Percentiles rank a stretch among this genome's conserved stretches.
These are phyloP conservation scores for Hydriomena furcata DNA, from an alignment of 2,888 invertebrate genomes.

Conservation along the genomic window DNA sequence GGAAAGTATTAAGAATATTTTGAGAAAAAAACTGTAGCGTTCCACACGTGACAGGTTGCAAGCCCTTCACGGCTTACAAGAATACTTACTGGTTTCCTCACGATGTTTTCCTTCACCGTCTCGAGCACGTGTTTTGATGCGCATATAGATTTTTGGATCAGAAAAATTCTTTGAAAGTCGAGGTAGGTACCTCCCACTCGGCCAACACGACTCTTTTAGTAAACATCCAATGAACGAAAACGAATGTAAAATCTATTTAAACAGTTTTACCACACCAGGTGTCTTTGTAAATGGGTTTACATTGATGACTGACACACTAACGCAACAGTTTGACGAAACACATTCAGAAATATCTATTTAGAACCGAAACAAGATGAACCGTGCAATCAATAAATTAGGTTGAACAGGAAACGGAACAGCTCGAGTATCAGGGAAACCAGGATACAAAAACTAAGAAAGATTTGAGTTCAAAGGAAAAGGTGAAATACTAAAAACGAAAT, in stretches of 20 bases:
- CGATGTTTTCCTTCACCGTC: too few relatives aligned
- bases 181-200: too few relatives aligned
- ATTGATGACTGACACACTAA: slow-evolving; percentile 51
- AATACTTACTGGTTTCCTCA: too few relatives aligned
- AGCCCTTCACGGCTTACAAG: too few relatives aligned
- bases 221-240: slow-evolving; percentile 5
- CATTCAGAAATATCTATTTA: slow-evolving; percentile 28
- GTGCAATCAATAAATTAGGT: slow-evolving; percentile 27
- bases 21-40: too few relatives aligned
- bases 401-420: slow-evolving; percentile 24
- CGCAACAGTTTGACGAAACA: slow-evolving; percentile 44
- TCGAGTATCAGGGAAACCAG: slow-evolving; percentile 11
- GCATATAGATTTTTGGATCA: too few relatives aligned
- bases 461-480: not conserved
- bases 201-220: too few relatives aligned
- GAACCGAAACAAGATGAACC: slow-evolving; percentile 32
- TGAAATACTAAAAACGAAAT: not conserved
- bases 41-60: too few relatives aligned
- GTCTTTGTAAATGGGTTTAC: slow-evolving; percentile 28
- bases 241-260: slow-evolving; percentile 16
- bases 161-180: too few relatives aligned
- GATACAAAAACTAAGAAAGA: not conserved
- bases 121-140: too few relatives aligned
- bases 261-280: slow-evolving; percentile 24
- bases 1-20: not conserved